Percentiles rank a stretch among this genome's conserved stretches.
Evolutionary conservation across 2,113 vertebrate genomes (phyloP).

Genomic region (Seriola aureovittata): DNA sequence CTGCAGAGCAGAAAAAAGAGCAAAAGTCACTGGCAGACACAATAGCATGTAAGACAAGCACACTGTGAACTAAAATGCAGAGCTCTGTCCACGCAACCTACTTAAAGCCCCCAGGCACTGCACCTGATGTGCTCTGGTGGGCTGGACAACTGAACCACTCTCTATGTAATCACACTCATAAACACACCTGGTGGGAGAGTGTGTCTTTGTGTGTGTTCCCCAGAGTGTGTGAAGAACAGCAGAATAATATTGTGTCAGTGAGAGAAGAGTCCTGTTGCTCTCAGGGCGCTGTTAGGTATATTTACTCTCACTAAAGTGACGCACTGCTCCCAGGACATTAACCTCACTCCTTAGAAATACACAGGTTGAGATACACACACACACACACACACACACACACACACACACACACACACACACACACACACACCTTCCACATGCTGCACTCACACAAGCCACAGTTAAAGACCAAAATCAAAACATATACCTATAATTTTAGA

Average conservation of each 20-base stretch:
- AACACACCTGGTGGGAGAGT: conserved; percentile 70
- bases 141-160: conserved; percentile 63
- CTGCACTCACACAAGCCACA: background rate
- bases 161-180: conserved; percentile 66
- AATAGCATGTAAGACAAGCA: conserved; percentile 7
- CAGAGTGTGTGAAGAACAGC: conserved; percentile 69
- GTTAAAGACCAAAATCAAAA: background rate
- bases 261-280: conserved; percentile 66
- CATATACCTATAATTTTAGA: background rate
- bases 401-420: too few species aligned
- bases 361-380: conserved; percentile 1
- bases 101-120: conserved; percentile 14
- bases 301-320: conserved; percentile 79
- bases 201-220: conserved; percentile 61
- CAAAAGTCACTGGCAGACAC: conserved; percentile 21
- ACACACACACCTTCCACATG: conserved; percentile 1
- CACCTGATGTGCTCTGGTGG: conserved; percentile 58
- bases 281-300: conserved; percentile 72
- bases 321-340: conserved; percentile 66
- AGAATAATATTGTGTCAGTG: conserved; percentile 83
- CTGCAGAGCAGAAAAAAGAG: conserved; percentile 42
- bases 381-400: too few species aligned
- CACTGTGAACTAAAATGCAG: conserved; percentile 13
- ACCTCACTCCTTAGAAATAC: conserved; percentile 37
- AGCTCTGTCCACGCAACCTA: conserved; percentile 9